Percentiles rank a stretch among this genome's conserved stretches.
phyloP scores from a whole-genome alignment of 2,113 vertebrate species.

The Amazona guildingii region DNA sequence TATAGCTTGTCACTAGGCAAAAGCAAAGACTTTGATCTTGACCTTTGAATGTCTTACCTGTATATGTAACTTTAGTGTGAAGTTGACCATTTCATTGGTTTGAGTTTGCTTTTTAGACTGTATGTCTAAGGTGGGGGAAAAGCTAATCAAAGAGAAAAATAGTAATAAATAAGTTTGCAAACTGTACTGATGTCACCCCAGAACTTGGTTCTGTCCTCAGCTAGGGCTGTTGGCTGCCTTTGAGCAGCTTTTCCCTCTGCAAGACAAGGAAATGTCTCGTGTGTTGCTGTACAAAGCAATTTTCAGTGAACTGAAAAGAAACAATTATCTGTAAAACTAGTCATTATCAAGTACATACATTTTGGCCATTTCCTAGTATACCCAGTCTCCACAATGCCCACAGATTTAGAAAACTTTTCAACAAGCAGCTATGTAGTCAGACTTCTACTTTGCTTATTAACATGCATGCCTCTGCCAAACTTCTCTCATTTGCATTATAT shows the following conservation, averaged over 20 bases:
- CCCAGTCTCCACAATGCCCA: background rate
- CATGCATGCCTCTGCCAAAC: background rate
- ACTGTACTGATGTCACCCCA: background rate
- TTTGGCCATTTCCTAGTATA: background rate
- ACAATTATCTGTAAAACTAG: background rate
- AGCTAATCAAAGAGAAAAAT: background rate
- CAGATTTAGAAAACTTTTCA: background rate
- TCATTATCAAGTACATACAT: background rate
- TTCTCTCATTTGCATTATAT: slow-evolving; percentile 11
- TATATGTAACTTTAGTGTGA: background rate
- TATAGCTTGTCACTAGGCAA: background rate
- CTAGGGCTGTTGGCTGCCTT: background rate
- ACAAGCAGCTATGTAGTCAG: background rate
- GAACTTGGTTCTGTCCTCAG: background rate
- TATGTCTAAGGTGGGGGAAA: background rate
- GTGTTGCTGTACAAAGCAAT: background rate
- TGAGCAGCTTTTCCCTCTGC: background rate
- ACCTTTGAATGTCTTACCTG: background rate
- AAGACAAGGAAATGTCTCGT: background rate
- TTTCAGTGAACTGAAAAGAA: background rate
- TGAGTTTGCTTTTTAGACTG: background rate
- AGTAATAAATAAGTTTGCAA: background rate
- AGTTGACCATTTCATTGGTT: background rate
- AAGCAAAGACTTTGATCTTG: background rate
- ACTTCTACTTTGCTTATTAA: background rate